A percentile compares a stretch with the other conserved stretches of the same genome.
Evolutionary conservation across 2,113 vertebrate genomes (phyloP).

Genomic region (Rousettus leschenaultii): DNA sequence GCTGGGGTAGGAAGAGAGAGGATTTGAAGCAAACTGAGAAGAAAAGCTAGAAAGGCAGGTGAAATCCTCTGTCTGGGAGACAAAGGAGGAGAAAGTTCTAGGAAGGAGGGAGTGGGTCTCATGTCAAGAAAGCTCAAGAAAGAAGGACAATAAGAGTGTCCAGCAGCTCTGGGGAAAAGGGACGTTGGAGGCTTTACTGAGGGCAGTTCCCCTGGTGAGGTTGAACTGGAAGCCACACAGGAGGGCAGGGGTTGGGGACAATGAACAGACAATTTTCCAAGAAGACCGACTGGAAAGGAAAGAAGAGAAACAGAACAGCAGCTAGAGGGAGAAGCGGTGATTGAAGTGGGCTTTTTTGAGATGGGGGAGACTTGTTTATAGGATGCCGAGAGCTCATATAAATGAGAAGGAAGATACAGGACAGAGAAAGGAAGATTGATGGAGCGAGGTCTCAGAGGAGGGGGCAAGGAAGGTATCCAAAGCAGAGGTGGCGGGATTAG

Average conservation of each 20-base stretch:
- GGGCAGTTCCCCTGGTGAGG: neutral
- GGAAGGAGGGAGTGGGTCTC: neutral
- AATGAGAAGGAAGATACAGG: neutral
- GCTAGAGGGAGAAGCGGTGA: neutral
- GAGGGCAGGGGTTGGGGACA: neutral
- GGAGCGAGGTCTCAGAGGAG: neutral
- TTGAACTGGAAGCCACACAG: neutral
- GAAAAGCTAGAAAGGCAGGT: neutral
- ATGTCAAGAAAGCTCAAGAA: neutral
- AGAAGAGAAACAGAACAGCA: neutral
- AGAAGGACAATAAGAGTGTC: neutral
- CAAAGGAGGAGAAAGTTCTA: neutral
- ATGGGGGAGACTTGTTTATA: neutral
- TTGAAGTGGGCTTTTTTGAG: neutral
- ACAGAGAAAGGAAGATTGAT: conserved; percentile 10
- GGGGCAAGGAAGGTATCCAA: neutral
- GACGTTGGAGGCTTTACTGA: neutral
- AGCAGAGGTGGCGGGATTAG: neutral
- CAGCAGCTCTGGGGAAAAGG: neutral
- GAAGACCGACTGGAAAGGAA: neutral
- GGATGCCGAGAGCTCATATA: neutral
- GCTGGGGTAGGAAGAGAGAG: neutral
- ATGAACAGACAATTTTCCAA: neutral
- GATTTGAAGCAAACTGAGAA: neutral
- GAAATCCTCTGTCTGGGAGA: neutral